Evolutionary conservation across 2,797 vertebrate species (phyloP).

Genomic region (Cephalopachus bancanus): DNA sequence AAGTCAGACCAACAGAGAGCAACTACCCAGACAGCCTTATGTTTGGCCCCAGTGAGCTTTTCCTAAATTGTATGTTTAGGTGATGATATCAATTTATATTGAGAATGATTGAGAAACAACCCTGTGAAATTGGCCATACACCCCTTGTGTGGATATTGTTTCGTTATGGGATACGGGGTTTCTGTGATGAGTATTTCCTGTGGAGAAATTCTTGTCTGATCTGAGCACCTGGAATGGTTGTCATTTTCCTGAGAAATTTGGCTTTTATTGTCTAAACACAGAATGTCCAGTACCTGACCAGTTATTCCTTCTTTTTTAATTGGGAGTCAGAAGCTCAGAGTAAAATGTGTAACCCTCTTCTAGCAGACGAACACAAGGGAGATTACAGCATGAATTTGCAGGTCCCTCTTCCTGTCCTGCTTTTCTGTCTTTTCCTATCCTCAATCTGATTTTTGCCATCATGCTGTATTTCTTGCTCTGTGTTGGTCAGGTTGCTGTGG

Average conservation of each 20-base stretch:
- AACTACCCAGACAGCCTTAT: not conserved
- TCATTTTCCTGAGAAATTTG: conserved; percentile 41
- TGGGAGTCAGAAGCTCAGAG: not conserved
- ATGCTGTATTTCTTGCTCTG: not conserved
- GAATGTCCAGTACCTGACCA: not conserved
- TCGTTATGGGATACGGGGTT: not conserved
- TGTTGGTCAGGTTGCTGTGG: not conserved
- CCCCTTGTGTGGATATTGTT: not conserved
- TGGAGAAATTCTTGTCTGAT: conserved; percentile 31
- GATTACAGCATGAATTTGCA: not conserved
- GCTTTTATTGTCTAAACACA: conserved; percentile 46
- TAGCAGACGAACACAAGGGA: not conserved
- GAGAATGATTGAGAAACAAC: conserved; percentile 38
- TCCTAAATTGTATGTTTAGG: not conserved
- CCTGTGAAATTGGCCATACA: not conserved
- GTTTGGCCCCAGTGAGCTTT: not conserved
- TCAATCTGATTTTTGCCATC: not conserved
- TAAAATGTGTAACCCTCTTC: not conserved
- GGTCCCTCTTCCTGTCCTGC: not conserved
- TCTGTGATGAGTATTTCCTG: not conserved
- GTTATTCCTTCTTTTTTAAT: not conserved
- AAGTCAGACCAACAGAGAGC: not conserved
- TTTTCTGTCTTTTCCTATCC: not conserved
- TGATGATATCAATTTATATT: conserved; percentile 22
- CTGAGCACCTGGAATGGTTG: not conserved